These are phyloP conservation scores for Chloebia gouldiae DNA, from an alignment of 2,113 vertebrate genomes.

Conservation along the genomic window DNA sequence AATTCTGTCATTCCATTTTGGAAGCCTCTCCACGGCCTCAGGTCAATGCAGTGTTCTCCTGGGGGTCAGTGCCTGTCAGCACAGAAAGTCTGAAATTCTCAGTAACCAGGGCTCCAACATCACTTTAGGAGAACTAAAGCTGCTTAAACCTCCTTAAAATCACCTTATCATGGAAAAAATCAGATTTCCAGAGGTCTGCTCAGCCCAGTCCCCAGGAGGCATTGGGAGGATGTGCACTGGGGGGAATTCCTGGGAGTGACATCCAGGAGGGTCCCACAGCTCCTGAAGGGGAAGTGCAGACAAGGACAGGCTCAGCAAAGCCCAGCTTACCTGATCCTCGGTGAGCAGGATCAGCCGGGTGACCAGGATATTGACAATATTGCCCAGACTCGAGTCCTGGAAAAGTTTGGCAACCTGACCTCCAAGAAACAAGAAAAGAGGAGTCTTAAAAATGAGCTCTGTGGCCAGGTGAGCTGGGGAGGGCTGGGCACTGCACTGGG, in stretches of 20 bases:
- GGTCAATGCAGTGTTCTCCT: background rate
- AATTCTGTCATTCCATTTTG: no score
- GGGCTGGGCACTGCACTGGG: background rate
- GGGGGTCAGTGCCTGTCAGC: background rate
- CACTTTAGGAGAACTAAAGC: background rate
- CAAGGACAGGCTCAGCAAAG: background rate
- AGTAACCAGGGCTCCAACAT: background rate
- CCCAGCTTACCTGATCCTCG: slow-evolving; percentile 90
- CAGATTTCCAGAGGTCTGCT: background rate
- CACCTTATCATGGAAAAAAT: no score
- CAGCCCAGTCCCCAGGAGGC: background rate
- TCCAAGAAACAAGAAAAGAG: slow-evolving; percentile 99
- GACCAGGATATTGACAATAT: slow-evolving; percentile 94
- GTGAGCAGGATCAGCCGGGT: slow-evolving; percentile 95
- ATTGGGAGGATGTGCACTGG: background rate
- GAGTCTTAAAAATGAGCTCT: slow-evolving; percentile 90
- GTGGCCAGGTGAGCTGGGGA: background rate
- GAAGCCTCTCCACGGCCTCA: background rate
- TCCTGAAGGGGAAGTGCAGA: background rate
- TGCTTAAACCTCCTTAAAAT: background rate
- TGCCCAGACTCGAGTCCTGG: slow-evolving; percentile 99
- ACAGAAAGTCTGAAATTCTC: background rate
- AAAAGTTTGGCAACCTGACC: slow-evolving; percentile 99
- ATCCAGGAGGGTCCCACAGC: background rate
- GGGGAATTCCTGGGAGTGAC: background rate